Conservation (phyloP, 2,888 invertebrate species). For the Conomelus anceps region DNA sequence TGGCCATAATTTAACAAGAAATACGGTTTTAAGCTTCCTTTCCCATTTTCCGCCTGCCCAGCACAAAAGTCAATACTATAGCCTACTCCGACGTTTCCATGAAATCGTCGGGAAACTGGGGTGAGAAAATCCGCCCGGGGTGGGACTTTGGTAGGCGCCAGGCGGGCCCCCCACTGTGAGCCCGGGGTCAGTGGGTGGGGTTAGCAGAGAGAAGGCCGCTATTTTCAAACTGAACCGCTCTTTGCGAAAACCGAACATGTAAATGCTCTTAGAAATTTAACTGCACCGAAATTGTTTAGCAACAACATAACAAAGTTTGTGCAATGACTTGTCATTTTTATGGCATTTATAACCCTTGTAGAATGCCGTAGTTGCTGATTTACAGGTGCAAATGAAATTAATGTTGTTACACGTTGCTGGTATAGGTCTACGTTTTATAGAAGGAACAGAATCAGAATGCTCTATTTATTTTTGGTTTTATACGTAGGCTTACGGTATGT, state of each 20-base stretch:
- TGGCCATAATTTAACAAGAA: neutral
- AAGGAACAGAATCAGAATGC: no score
- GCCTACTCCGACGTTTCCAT: neutral
- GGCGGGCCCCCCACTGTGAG: neutral
- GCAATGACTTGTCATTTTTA: no score
- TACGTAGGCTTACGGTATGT: no score
- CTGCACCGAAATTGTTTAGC: neutral
- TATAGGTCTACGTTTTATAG: no score
- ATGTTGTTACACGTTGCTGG: no score
- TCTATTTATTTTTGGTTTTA: no score
- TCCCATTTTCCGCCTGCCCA: neutral
- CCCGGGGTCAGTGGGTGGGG: neutral
- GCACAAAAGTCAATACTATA: neutral
- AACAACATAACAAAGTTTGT: no score
- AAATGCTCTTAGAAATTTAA: neutral
- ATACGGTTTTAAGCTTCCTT: neutral
- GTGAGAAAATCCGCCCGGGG: neutral
- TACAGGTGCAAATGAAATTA: no score
- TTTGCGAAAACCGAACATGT: neutral
- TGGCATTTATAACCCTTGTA: no score
- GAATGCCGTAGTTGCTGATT: no score
- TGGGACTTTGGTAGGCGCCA: neutral
- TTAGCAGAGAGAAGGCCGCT: neutral
- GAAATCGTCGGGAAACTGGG: neutral
- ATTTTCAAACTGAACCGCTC: neutral